Percentiles rank a stretch among this genome's conserved stretches.
phyloP scores from a whole-genome alignment of 2,113 vertebrate species.

The Scartelaos histophorus region DNA sequence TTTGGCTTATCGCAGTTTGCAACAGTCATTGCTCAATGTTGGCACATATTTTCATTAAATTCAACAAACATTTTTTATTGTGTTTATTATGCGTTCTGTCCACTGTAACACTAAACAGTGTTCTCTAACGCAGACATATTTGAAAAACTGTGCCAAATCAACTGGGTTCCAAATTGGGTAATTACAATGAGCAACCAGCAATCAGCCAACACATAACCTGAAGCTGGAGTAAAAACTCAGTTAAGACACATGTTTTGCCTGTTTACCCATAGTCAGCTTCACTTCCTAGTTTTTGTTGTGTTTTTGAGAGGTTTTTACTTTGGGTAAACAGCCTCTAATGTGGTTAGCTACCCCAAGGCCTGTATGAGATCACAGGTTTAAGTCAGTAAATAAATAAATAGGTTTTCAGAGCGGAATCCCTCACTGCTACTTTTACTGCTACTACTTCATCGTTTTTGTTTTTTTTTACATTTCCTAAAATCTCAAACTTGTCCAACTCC shows the following conservation, averaged over 20 bases:
- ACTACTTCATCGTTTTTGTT: neutral
- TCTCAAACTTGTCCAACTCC: neutral
- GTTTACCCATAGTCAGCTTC: neutral
- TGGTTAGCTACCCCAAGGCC: too few species aligned
- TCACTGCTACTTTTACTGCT: neutral
- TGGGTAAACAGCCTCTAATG: neutral
- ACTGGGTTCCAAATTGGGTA: too few species aligned
- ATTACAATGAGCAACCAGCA: too few species aligned
- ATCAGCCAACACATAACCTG: neutral
- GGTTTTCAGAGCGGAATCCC: neutral
- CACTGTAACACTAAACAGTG: too few species aligned
- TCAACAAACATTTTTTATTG: too few species aligned
- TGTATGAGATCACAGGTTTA: neutral
- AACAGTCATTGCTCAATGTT: too few species aligned
- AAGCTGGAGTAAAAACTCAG: neutral
- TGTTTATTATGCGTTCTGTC: too few species aligned
- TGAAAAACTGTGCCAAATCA: too few species aligned
- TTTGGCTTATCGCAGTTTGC: too few species aligned
- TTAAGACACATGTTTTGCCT: neutral
- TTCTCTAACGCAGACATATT: too few species aligned
- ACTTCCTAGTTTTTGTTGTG: neutral
- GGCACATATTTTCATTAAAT: too few species aligned
- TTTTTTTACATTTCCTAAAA: neutral
- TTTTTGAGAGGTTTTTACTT: neutral
- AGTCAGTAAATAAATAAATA: neutral